Percentiles rank a stretch among this genome's conserved stretches.
phyloP scores from a whole-genome alignment of 2,797 vertebrate genomes.

The Tarsius wallacei region DNA sequence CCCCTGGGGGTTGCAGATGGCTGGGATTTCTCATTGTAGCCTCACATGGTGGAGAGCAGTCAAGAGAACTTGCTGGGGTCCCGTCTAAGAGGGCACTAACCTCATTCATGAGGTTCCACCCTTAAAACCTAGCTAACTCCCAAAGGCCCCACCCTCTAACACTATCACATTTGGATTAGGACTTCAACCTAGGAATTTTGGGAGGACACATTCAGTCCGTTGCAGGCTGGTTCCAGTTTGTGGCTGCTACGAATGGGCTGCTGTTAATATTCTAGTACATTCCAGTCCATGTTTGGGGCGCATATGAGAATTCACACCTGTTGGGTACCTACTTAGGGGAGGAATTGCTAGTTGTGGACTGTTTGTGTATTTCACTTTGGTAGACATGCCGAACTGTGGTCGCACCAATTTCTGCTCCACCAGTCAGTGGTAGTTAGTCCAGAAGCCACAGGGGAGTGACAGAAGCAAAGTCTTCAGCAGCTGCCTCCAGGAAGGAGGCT shows the following conservation, averaged over 20 bases:
- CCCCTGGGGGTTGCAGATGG: rapidly evolving
- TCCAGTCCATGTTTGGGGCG: neutral
- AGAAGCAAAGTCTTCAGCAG: neutral
- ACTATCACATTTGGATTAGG: neutral
- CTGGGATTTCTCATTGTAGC: neutral
- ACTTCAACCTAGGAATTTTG: neutral
- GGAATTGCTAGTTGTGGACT: neutral
- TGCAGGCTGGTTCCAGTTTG: neutral
- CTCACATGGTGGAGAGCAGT: neutral
- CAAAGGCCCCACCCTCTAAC: neutral
- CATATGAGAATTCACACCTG: neutral
- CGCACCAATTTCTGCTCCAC: neutral
- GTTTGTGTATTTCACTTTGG: neutral
- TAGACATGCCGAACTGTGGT: neutral
- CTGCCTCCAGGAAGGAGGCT: rapidly evolving
- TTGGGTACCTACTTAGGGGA: neutral
- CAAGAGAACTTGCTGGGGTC: rapidly evolving
- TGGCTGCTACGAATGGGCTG: neutral
- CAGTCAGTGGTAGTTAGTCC: rapidly evolving
- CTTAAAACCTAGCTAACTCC: neutral
- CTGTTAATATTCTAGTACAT: neutral
- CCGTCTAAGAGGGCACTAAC: neutral
- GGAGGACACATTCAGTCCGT: neutral
- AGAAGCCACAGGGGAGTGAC: neutral
- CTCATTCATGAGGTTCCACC: neutral